Conservation (phyloP, 2,797 vertebrate species). For the Mormyrops boulengeri region DNA sequence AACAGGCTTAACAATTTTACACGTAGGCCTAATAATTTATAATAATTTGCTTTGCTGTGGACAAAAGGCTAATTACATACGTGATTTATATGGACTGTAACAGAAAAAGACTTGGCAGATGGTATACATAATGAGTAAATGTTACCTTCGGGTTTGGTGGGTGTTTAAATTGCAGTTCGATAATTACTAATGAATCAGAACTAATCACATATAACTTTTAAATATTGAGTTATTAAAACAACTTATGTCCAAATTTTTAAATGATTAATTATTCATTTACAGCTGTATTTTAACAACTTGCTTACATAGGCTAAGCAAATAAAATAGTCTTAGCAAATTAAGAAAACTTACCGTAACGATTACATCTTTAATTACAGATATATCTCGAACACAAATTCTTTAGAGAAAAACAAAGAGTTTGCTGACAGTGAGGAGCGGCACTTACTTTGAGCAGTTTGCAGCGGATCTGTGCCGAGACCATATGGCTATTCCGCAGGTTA, state of each 20-base stretch:
- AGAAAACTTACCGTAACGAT: background rate
- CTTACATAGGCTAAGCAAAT: background rate
- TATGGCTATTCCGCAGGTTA: conserved; percentile 98
- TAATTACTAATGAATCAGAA: background rate
- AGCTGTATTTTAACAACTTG: background rate
- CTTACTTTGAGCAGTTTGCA: conserved; percentile 98
- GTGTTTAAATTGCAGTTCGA: background rate
- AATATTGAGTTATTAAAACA: background rate
- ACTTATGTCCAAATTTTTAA: background rate
- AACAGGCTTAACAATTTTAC: background rate
- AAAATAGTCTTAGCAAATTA: background rate
- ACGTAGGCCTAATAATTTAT: background rate
- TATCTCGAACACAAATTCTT: background rate
- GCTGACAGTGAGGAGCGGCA: conserved; percentile 28
- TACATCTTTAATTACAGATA: background rate
- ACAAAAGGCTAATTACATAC: background rate
- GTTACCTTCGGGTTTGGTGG: background rate
- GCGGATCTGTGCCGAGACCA: conserved; percentile 98
- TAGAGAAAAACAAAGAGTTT: background rate
- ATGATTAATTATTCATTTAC: background rate
- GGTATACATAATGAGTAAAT: background rate
- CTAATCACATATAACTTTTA: background rate
- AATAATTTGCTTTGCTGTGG: background rate
- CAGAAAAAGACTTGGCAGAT: background rate
- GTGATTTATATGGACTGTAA: background rate